phyloP scores from a whole-genome alignment of 2,113 vertebrate genomes.

The Dendropsophus ebraccatus region DNA sequence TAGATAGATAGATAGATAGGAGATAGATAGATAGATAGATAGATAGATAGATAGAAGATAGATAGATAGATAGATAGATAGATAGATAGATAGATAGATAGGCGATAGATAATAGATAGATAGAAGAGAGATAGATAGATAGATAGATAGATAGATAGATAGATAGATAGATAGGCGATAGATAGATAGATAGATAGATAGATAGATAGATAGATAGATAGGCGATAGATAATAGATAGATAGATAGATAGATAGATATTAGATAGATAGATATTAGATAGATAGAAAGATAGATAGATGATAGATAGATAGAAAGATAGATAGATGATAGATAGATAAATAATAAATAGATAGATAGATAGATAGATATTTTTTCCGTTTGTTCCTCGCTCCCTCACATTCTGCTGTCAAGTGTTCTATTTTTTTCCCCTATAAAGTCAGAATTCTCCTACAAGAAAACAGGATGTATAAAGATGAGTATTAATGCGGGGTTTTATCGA shows the following conservation, averaged over 20 bases:
- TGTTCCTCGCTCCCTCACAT: background rate
- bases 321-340: too few relatives aligned
- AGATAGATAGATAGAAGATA: too few relatives aligned
- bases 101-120: too few relatives aligned
- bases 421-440: background rate
- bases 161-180: background rate
- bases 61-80: background rate
- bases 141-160: constrained; percentile 18
- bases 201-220: constrained; percentile 1
- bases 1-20: too few relatives aligned
- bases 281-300: too few relatives aligned
- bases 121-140: constrained; percentile 6
- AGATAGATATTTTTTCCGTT: too few relatives aligned
- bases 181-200: background rate
- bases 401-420: background rate
- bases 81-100: background rate
- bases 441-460: background rate
- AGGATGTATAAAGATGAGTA: constrained; percentile 25
- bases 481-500: constrained; percentile 34
- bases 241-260: too few relatives aligned
- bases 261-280: too few relatives aligned
- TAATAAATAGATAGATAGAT: too few relatives aligned
- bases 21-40: too few relatives aligned
- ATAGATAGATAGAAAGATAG: too few relatives aligned
- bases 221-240: too few relatives aligned